Conservation (phyloP, 2,888 invertebrate species). For the Ceriagrion tenellum region DNA sequence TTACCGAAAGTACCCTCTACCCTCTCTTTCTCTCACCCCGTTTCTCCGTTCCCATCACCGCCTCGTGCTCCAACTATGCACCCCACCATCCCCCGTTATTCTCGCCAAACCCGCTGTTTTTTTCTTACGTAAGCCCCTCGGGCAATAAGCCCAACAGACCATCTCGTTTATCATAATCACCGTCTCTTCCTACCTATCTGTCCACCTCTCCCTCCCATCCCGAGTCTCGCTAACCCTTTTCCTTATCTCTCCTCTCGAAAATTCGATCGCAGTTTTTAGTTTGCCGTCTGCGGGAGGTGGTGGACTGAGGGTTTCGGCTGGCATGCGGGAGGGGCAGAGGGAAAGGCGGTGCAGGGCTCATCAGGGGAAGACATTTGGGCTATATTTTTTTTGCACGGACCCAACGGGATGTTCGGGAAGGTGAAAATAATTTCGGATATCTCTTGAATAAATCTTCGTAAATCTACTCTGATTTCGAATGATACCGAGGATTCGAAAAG, state of each 20-base stretch:
- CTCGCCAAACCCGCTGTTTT: not conserved
- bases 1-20: not conserved
- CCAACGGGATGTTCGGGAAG: not conserved
- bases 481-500: not conserved
- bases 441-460: constrained; percentile 32
- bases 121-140: not conserved
- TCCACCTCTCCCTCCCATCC: not conserved
- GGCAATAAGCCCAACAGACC: constrained; percentile 28
- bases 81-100: not conserved
- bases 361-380: constrained; percentile 13
- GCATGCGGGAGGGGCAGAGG: not conserved
- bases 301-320: no score
- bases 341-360: not conserved
- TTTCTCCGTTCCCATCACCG: not conserved
- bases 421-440: constrained; percentile 42
- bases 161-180: constrained; percentile 54
- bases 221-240: not conserved
- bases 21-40: not conserved
- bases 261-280: constrained; percentile 17
- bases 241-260: not conserved
- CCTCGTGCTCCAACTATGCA: not conserved
- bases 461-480: constrained; percentile 17
- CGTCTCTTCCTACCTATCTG: constrained; percentile 8
- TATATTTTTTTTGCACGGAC: not conserved
- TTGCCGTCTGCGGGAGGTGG: not conserved